phyloP scores from a whole-genome alignment of 2,888 invertebrate species.

The Cosmia pyralina region DNA sequence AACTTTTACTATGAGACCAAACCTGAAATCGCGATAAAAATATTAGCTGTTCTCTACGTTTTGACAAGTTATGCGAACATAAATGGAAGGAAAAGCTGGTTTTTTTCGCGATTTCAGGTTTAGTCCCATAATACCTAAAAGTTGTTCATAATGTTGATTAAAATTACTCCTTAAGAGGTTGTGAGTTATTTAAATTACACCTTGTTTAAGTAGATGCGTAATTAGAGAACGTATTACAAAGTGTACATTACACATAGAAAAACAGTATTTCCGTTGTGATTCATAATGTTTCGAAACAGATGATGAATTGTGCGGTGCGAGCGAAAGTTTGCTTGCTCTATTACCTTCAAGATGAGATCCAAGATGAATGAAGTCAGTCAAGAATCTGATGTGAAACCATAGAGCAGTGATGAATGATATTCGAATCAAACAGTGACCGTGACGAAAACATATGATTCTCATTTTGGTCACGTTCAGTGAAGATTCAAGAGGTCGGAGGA shows the following conservation, averaged over 20 bases:
- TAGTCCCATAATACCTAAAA: too few relatives aligned
- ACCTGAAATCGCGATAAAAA: too few relatives aligned
- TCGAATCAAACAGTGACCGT: slow-evolving; percentile 55
- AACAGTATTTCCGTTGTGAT: slow-evolving; percentile 12
- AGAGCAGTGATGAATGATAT: slow-evolving; percentile 53
- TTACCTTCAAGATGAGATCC: slow-evolving; percentile 47
- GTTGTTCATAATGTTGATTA: too few relatives aligned
- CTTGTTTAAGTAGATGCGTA: too few relatives aligned
- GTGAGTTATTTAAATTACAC: too few relatives aligned
- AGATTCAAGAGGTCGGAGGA: slow-evolving; percentile 56
- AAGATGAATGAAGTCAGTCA: slow-evolving; percentile 48
- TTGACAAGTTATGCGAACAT: too few relatives aligned
- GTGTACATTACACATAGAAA: neutral
- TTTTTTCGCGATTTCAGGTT: too few relatives aligned
- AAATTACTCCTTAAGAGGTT: too few relatives aligned
- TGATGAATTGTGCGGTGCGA: slow-evolving; percentile 35
- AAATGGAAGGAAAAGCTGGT: too few relatives aligned
- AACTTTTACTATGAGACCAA: too few relatives aligned
- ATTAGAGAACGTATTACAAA: neutral
- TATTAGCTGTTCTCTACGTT: too few relatives aligned
- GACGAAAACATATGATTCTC: slow-evolving; percentile 56
- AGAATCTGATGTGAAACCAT: slow-evolving; percentile 38
- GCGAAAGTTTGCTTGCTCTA: slow-evolving; percentile 52
- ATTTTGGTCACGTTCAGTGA: slow-evolving; percentile 62
- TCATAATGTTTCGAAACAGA: slow-evolving; percentile 29